These are phyloP conservation scores for Falco naumanni DNA, from an alignment of 2,797 vertebrate genomes.

Conservation along the genomic window DNA sequence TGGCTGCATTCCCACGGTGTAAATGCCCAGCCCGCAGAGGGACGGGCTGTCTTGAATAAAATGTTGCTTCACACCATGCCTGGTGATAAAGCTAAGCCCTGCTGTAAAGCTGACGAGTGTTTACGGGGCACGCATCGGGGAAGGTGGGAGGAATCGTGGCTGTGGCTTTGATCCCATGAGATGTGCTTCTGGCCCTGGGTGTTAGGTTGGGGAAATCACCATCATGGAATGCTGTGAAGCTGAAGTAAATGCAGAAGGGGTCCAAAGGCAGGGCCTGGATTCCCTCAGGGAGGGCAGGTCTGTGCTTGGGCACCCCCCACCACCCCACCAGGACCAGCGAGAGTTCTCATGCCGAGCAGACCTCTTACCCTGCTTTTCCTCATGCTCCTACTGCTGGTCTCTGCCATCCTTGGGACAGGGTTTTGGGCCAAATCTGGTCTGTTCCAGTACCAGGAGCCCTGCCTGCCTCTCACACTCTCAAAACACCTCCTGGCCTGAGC, in stretches of 20 bases:
- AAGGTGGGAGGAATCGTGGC: not conserved
- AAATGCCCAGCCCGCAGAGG: not conserved
- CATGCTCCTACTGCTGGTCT: not conserved
- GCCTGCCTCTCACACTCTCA: not conserved
- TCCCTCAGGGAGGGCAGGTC: accelerated
- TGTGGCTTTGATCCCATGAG: accelerated
- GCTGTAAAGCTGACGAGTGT: not conserved
- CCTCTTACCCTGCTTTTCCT: not conserved
- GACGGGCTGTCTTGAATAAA: constrained; percentile 30
- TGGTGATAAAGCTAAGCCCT: not conserved
- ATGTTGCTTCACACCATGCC: not conserved
- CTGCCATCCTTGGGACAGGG: not conserved
- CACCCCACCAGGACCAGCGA: accelerated
- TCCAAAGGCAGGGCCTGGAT: not conserved
- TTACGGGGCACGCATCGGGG: accelerated
- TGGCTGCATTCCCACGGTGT: accelerated
- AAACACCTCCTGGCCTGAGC: not conserved
- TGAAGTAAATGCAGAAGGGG: not conserved
- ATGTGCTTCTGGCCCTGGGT: not conserved
- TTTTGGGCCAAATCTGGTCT: not conserved
- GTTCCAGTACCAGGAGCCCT: accelerated
- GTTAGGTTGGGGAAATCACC: not conserved
- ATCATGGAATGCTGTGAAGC: accelerated
- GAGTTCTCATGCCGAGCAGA: not conserved
- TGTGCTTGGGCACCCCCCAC: accelerated